These are phyloP conservation scores for Palythoa grandis DNA, from an alignment of 92 coral and sea anemone genomes.

Conservation along the genomic window DNA sequence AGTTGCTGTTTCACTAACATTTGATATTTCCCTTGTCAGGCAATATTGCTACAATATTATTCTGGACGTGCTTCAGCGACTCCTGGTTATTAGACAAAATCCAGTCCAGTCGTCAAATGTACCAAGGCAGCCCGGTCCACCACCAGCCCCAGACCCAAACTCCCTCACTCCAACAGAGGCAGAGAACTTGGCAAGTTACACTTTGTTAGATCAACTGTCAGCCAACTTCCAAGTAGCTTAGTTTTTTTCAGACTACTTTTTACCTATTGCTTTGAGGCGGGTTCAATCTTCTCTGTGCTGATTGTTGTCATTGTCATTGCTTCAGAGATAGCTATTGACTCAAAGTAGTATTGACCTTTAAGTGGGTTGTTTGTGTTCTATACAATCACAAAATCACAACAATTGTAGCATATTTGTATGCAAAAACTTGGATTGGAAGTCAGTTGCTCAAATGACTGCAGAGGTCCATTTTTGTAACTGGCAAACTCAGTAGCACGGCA, in stretches of 20 bases:
- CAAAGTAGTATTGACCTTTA: too few species aligned
- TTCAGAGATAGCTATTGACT: too few species aligned
- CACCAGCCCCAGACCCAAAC: slow-evolving; percentile 91
- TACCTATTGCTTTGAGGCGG: neutral
- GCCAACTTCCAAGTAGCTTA: neutral
- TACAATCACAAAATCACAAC: too few species aligned
- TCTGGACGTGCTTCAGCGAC: slow-evolving; percentile 82
- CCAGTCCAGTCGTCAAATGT: slow-evolving; percentile 86
- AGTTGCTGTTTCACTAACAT: neutral
- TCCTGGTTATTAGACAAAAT: slow-evolving; percentile 70
- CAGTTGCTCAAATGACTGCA: too few species aligned
- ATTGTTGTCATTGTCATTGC: too few species aligned
- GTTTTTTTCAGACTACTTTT: neutral
- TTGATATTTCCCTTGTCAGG: slow-evolving; percentile 34
- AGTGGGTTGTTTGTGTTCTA: too few species aligned
- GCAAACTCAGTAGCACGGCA: too few species aligned
- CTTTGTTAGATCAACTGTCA: neutral
- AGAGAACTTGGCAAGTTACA: slow-evolving; percentile 71
- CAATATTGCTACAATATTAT: slow-evolving; percentile 94
- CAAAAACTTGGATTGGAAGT: too few species aligned
- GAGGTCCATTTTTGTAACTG: too few species aligned
- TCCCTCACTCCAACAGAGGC: slow-evolving; percentile 84
- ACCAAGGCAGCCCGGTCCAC: slow-evolving; percentile 97
- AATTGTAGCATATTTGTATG: too few species aligned
- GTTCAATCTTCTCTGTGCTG: too few species aligned